These are phyloP conservation scores for Nannospalax galili DNA, from an alignment of 2,113 vertebrate genomes.

Conservation along the genomic window DNA sequence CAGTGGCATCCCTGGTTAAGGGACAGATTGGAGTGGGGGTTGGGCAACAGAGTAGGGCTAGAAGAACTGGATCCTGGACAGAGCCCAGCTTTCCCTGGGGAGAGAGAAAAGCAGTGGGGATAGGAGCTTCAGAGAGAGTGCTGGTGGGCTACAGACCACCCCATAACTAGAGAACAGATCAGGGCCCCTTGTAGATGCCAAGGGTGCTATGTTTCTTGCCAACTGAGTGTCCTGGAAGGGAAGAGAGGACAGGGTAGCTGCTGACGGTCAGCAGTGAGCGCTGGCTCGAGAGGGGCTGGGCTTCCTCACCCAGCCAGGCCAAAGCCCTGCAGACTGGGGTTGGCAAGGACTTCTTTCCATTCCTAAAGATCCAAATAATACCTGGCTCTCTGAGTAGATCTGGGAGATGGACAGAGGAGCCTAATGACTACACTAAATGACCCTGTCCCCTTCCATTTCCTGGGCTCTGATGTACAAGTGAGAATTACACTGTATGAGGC, in stretches of 20 bases:
- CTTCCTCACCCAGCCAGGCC: background rate
- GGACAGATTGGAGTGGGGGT: slow-evolving; percentile 68
- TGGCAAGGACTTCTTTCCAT: background rate
- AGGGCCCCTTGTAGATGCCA: background rate
- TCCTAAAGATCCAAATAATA: background rate
- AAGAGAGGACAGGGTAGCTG: background rate
- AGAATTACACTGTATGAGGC: slow-evolving; percentile 33
- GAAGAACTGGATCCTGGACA: background rate
- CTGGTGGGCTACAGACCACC: background rate
- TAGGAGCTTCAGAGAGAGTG: background rate
- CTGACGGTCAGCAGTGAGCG: background rate
- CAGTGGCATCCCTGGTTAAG: slow-evolving; percentile 52
- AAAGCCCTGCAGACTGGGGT: background rate
- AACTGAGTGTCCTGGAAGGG: slow-evolving; percentile 13
- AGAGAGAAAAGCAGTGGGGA: background rate
- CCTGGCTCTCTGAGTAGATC: background rate
- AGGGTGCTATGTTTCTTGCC: background rate
- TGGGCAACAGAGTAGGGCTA: background rate
- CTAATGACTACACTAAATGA: background rate
- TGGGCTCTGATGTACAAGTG: slow-evolving; percentile 18
- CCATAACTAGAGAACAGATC: slow-evolving; percentile 21
- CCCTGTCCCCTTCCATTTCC: background rate
- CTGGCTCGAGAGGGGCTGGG: background rate
- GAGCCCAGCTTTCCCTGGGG: background rate
- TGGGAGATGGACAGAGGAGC: background rate